Conservation (phyloP, 1,140 invertebrate genomes). For the Adelges cooleyi region DNA sequence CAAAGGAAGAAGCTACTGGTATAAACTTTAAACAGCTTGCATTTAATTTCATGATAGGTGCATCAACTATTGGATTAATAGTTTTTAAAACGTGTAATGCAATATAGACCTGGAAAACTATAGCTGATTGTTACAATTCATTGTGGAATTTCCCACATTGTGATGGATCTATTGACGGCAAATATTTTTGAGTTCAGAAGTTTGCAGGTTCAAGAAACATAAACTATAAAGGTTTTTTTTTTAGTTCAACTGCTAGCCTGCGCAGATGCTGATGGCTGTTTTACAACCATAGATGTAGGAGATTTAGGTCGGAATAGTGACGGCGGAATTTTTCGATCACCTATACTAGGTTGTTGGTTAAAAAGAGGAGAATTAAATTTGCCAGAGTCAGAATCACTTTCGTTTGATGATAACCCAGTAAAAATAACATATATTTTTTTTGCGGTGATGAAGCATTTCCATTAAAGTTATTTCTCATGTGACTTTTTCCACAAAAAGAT, state of each 20-base stretch:
- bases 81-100: slow-evolving; percentile 18
- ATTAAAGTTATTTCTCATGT: too few species aligned
- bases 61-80: slow-evolving; percentile 26
- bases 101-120: slow-evolving; percentile 24
- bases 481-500: too few species aligned
- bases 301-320: slow-evolving; percentile 36
- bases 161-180: slow-evolving; percentile 40
- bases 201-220: slow-evolving; percentile 34
- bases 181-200: slow-evolving; percentile 35
- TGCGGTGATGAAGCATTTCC: too few species aligned
- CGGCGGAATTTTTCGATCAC: slow-evolving; percentile 35
- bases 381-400: too few species aligned
- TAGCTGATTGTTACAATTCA: slow-evolving; percentile 21
- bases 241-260: slow-evolving; percentile 37
- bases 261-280: slow-evolving; percentile 36
- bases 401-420: too few species aligned
- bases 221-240: slow-evolving; percentile 38
- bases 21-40: slow-evolving; percentile 21
- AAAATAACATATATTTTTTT: too few species aligned
- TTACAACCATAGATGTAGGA: slow-evolving; percentile 36
- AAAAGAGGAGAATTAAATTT: too few species aligned
- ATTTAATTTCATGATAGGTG: slow-evolving; percentile 24
- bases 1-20: slow-evolving; percentile 25
- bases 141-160: slow-evolving; percentile 36
- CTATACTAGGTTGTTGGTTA: too few species aligned